Base-by-base conservation (phyloP, 1,140 invertebrate genomes). In the Drosophila kohkoa region DNA sequence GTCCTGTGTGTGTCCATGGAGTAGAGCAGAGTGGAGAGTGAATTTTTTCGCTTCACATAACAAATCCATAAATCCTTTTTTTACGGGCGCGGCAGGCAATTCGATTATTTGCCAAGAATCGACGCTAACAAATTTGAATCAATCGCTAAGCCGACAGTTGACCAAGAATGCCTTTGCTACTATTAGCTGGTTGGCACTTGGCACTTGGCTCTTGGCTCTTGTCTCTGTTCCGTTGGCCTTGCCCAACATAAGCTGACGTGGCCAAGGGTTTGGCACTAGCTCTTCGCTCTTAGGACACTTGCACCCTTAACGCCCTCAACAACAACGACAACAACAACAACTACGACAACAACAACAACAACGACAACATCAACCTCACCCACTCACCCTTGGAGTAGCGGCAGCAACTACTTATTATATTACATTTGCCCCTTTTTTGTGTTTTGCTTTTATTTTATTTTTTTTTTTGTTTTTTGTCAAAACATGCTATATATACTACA, bases 51-150 rank as follows among this genome's bases (percentile, higher is more conserved):
- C 74, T 83, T 88, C 83, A 88, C 77, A 87, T 87, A 82, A 87
- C 88, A 87, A 87, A 87, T 87, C 83, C 83, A 87, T 88, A 87
- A 87, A 87, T 87, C 83, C 83, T 75, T 87, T 87, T 83, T 83
- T 87, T 88, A 88, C 79, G 83, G 83, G 81, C 77, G 70, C 82
- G 85, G 69, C 80, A 88, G 60, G 46, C 77, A 87, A 87, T 87
- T 88, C 83, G 83, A 88, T 87, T 87, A 83, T 77, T 83, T 78
- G 80, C 73, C 69, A 67, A 67, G 77, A 78, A 77, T 77, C 76
- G 79, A 81, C 78, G 63, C 82, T 79, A 73, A 87, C 85, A 87
- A 87, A 87, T 87, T 87, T 87, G 73, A 87, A 87, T 87, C 77
- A 88, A 68, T 49, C 54, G 67, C 51, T 54, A 74, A 66, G 77